Conservation (phyloP, 2,113 vertebrate species). For the Periophthalmus modestus region DNA sequence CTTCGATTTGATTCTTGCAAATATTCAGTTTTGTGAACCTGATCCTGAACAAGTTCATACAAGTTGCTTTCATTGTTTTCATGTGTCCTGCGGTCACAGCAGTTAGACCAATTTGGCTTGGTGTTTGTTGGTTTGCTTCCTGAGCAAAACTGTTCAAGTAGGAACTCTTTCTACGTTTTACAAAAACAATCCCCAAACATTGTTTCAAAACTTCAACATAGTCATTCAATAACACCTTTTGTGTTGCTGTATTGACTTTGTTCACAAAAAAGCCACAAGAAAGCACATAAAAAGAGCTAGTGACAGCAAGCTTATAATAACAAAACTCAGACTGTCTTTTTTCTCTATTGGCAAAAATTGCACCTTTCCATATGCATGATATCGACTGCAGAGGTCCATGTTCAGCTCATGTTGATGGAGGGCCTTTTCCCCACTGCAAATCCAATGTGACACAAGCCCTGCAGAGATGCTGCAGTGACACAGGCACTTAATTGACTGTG, state of each 20-base stretch:
- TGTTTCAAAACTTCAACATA: background rate
- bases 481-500: slow-evolving; percentile 18
- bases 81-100: too few relatives aligned
- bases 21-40: too few relatives aligned
- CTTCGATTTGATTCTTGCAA: background rate
- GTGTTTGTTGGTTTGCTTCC: too few relatives aligned
- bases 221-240: background rate
- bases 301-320: background rate
- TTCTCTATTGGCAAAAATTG: background rate
- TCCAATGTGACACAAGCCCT: slow-evolving; percentile 7
- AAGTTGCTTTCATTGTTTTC: too few relatives aligned
- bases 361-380: background rate
- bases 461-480: slow-evolving; percentile 8
- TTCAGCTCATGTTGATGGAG: background rate
- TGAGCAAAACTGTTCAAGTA: too few relatives aligned
- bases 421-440: background rate
- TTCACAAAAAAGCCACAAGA: background rate
- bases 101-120: too few relatives aligned
- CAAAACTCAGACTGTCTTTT: background rate
- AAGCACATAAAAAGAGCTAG: background rate
- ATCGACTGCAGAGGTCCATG: background rate
- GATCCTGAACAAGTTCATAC: too few relatives aligned
- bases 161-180: too few relatives aligned
- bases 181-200: too few relatives aligned
- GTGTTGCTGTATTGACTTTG: too few relatives aligned